A percentile compares a stretch with the other conserved stretches of the same genome.
Evolutionary conservation across 2,113 vertebrate genomes (phyloP).

Genomic region (Naja naja): DNA sequence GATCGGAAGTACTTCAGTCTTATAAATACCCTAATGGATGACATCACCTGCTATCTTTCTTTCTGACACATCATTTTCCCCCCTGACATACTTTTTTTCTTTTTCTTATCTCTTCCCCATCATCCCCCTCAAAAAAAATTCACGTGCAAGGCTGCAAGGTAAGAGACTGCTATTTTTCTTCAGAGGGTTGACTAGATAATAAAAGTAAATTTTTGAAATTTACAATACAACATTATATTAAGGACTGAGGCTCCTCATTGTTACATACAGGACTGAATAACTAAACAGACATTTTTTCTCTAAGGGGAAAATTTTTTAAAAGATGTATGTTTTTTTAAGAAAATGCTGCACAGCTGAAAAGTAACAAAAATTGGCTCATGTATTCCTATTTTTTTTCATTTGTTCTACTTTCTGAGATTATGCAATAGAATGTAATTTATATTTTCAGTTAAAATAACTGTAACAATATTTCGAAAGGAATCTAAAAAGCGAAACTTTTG

Average conservation of each 20-base stretch:
- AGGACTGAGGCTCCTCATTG: background rate
- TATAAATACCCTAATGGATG: background rate
- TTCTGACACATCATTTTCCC: background rate
- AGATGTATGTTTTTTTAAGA: background rate
- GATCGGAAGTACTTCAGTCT: background rate
- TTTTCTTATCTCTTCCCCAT: background rate
- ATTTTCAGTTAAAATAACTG: background rate
- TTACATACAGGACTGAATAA: background rate
- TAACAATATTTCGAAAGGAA: background rate
- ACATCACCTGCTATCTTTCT: background rate
- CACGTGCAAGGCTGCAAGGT: background rate
- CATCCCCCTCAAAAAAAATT: background rate
- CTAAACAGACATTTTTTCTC: background rate
- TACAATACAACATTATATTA: background rate
- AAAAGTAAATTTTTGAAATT: background rate
- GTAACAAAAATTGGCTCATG: background rate
- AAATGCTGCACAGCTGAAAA: background rate
- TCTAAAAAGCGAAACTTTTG: conserved; percentile 45
- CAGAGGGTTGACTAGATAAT: background rate
- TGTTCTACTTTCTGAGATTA: background rate
- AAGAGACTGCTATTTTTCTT: background rate
- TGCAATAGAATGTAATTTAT: background rate
- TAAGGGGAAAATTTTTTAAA: background rate
- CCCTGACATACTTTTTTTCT: background rate
- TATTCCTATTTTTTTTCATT: background rate